Conservation (phyloP, 2,888 invertebrate genomes). For the Polymixis lichenea region DNA sequence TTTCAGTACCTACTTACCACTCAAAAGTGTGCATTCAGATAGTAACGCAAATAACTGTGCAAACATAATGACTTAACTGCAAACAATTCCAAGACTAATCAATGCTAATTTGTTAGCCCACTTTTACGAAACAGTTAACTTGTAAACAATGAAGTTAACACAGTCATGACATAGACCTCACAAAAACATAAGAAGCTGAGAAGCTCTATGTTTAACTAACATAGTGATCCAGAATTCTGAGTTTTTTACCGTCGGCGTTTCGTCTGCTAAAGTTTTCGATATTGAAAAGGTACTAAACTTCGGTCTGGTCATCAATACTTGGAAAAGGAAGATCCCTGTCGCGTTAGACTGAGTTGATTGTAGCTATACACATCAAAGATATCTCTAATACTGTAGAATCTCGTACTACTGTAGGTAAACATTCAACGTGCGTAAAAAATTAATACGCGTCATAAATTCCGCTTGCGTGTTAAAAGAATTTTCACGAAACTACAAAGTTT, state of each 20-base stretch:
- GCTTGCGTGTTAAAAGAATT: background rate
- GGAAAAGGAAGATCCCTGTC: background rate
- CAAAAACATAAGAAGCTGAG: background rate
- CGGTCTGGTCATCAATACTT: background rate
- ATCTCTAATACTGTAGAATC: too few relatives aligned
- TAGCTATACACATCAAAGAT: background rate
- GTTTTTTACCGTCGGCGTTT: background rate
- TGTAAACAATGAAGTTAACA: constrained; percentile 45
- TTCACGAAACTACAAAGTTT: constrained; percentile 32
- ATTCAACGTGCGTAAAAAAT: too few relatives aligned
- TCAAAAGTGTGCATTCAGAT: background rate
- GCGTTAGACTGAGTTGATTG: background rate
- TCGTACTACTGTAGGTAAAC: background rate
- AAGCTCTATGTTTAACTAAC: background rate
- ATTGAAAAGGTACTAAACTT: background rate
- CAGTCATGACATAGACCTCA: constrained; percentile 22
- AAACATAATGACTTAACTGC: constrained; percentile 20
- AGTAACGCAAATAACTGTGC: constrained; percentile 15
- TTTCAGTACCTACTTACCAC: background rate
- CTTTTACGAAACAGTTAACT: constrained; percentile 42
- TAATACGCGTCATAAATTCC: background rate
- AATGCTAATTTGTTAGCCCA: constrained; percentile 43
- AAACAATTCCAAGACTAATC: constrained; percentile 30
- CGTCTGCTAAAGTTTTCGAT: background rate
- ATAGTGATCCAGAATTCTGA: background rate